Base-by-base conservation (phyloP, 2,113 vertebrate genomes). In the Mormyrus lacerda region DNA sequence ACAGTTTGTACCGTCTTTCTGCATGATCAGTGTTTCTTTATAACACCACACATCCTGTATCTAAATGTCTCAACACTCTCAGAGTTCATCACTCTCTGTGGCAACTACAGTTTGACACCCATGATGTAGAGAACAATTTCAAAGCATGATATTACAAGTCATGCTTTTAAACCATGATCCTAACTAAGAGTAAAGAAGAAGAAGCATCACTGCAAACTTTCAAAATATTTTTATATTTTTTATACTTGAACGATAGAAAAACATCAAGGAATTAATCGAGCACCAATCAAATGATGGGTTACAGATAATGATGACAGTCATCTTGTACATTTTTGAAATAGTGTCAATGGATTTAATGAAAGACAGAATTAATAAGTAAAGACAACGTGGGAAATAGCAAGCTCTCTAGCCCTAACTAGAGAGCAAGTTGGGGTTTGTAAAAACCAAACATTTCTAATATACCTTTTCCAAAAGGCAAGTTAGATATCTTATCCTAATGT, bases 361-460 rank as follows among this genome's bases (percentile, higher is more conserved):
- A 76, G 69, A 39, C 69, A 39, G 69, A 39, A 39, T 39, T 39
- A 90, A 89, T 85, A 84, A 87, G 83, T 35, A 35, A 90, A 85
- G 8, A 65, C 82, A 65, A 45, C 35, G 55, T 2, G 3, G 51
- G n/a, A 90, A 42, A 85, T 92, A 88, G 90, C 27, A 47, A 55
- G 4, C 1, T 10, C 58, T 2, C 27, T n/a, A 61, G 8, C 2
- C 58, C n/a, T 11, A 10, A 65, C 24, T 65, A 27, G 58, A 27
- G n/a, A 27, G 9, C n/a, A 11, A 65, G 58, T 61, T n/a, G 0
- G 24, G 7, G 24, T 65, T 65, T n/a, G 9, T n/a, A 3, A n/a
- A n/a, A 3, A 61, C 8, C 24, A 61, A 61, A 9, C 6, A 58
- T 24, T 24, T 58, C 17, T 24, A 24, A 58, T 58, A 0, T 58